Conservation (phyloP, 2,797 vertebrate genomes). For the Natrix natrix region DNA sequence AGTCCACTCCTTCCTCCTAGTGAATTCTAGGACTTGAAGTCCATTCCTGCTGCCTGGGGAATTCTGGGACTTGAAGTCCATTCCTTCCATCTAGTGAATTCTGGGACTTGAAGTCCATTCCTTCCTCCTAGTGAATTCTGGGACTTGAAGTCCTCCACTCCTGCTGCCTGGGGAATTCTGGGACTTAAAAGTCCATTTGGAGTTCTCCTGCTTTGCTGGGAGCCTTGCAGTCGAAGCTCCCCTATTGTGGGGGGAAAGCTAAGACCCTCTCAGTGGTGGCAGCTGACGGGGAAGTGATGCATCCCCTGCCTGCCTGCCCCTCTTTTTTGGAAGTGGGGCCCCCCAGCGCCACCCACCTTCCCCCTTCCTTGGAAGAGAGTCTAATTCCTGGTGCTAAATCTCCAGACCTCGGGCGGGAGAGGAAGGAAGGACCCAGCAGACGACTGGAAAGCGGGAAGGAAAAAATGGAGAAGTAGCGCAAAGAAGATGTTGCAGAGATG, state of each 20-base stretch:
- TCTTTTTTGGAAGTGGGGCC: not conserved
- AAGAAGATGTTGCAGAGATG: not conserved
- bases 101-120: not conserved
- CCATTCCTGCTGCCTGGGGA: rapidly evolving
- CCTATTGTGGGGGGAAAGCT: not conserved
- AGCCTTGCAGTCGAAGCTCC: not conserved
- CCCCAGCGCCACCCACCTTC: not conserved
- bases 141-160: not conserved
- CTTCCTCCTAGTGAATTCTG: not conserved
- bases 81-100: rapidly evolving
- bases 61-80: not conserved
- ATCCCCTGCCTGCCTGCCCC: not conserved
- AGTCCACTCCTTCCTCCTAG: no score
- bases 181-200: not conserved
- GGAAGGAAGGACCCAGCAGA: not conserved
- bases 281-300: not conserved
- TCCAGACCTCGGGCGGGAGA: not conserved
- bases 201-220: not conserved
- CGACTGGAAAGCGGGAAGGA: not conserved
- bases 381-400: not conserved
- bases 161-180: not conserved
- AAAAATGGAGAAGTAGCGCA: not conserved
- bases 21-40: not conserved
- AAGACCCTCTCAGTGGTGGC: not conserved
- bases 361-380: not conserved